Evolutionary conservation across 35 echinoderm and acorn worm species (phyloP).

Genomic region (Ophioderma brevispina): DNA sequence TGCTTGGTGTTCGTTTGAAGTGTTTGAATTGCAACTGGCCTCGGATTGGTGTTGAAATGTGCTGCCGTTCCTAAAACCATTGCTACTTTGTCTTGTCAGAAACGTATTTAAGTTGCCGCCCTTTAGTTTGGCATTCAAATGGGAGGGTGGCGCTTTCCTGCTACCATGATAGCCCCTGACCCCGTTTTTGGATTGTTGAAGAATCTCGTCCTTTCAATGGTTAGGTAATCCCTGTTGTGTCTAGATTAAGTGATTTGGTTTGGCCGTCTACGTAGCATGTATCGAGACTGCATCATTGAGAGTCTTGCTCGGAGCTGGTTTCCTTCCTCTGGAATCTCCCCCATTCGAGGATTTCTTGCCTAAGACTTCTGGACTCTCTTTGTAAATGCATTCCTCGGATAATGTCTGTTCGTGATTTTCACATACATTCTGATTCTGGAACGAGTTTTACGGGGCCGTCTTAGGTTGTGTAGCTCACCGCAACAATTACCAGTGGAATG

Average conservation of each 20-base stretch:
- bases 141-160: background rate
- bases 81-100: background rate
- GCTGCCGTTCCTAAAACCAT: background rate
- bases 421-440: background rate
- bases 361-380: too few relatives aligned
- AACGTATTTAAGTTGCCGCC: background rate
- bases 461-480: constrained; percentile 28
- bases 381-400: background rate
- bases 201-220: too few relatives aligned
- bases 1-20: background rate
- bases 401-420: background rate
- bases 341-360: too few relatives aligned
- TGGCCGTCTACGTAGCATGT: too few relatives aligned
- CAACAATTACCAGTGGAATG: constrained; percentile 52
- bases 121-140: background rate
- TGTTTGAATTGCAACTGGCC: background rate
- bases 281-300: too few relatives aligned
- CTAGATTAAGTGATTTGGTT: too few relatives aligned
- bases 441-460: constrained; percentile 17
- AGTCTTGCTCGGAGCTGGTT: too few relatives aligned
- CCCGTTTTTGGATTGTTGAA: too few relatives aligned
- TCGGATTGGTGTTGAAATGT: background rate
- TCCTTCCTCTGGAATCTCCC: too few relatives aligned
- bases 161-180: background rate
- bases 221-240: too few relatives aligned